Base-by-base conservation (phyloP, 1,140 invertebrate species). In the Cherax quadricarinatus region DNA sequence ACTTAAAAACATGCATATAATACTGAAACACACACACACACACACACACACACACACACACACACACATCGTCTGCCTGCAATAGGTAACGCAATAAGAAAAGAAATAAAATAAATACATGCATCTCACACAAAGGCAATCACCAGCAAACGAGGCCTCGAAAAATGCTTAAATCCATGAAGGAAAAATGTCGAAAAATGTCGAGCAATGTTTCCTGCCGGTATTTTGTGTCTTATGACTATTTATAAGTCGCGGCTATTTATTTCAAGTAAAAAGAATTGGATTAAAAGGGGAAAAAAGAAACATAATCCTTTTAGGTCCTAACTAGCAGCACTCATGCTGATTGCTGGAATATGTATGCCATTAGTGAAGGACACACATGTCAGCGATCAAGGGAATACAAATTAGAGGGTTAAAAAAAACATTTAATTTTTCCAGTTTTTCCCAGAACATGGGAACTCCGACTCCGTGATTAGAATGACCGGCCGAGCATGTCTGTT, bases 221-320 rank as follows among this genome's bases (percentile, higher is more conserved):
- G 73, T 80, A 80, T 88, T 88, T 88, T 89, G 57, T 85, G 24
- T 51, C 60, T 24, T 90, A 75, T 90, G 88, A 90, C 88, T 90
- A 90, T 90, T 90, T 85, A 90, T 90, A 85, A 90, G 88, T 84
- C 88, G 66, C 49, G 81, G 66, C 88, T 90, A 90, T 90, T 90
- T 90, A 90, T 90, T 90, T 90, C 88, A 85, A 85, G 88, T 90
- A 90, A 90, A 89, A 90, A 90, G 88, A 83, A 90, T 84, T 90
- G 82, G 82, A 85, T 78, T 84, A 90, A 78, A 85, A 79, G 51
- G 70, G 73, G 14, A 87, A 89, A 70, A 84, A 75, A 60, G 70
- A 90, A 62, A 6, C 82, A 90, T 78, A 85, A 84, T 78, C 88
- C 88, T 85, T 90, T 90, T 85, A 85, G 81, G 16, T 6, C 66